Evolutionary conservation across 2,113 vertebrate genomes (phyloP).

Genomic region (Cairina moschata): DNA sequence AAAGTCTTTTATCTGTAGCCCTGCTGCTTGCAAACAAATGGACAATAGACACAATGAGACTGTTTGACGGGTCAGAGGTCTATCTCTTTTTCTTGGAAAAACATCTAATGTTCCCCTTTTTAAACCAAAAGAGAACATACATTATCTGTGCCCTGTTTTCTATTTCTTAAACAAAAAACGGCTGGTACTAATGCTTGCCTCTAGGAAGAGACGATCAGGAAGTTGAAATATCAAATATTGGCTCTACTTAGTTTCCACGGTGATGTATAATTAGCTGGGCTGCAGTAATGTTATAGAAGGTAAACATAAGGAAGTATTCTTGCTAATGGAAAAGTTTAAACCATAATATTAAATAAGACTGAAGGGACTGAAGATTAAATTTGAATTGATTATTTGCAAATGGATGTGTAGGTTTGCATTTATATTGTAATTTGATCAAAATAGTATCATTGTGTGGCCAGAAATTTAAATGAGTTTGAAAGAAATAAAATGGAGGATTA

Average conservation of each 20-base stretch:
- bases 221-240: conserved; percentile 41
- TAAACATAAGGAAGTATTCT: conserved; percentile 36
- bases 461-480: background rate
- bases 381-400: background rate
- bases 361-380: background rate
- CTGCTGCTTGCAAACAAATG: conserved; percentile 59
- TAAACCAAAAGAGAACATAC: conserved; percentile 39
- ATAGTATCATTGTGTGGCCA: background rate
- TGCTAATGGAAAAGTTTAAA: conserved; percentile 22
- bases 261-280: conserved; percentile 46
- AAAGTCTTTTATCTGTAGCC: conserved; percentile 25
- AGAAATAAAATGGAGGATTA: background rate
- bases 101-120: conserved; percentile 52
- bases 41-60: conserved; percentile 36
- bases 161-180: conserved; percentile 70
- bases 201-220: conserved; percentile 49
- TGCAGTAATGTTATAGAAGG: conserved; percentile 9
- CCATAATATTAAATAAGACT: background rate
- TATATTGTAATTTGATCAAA: conserved; percentile 38
- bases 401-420: background rate
- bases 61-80: conserved; percentile 50
- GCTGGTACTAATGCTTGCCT: conserved; percentile 58
- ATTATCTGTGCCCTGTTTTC: conserved; percentile 69
- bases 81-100: conserved; percentile 63
- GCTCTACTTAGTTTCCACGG: background rate